Percentiles rank a stretch among this genome's conserved stretches.
Evolutionary conservation across 2,888 invertebrate species (phyloP).

Genomic region (Ischnus inquisitorius): DNA sequence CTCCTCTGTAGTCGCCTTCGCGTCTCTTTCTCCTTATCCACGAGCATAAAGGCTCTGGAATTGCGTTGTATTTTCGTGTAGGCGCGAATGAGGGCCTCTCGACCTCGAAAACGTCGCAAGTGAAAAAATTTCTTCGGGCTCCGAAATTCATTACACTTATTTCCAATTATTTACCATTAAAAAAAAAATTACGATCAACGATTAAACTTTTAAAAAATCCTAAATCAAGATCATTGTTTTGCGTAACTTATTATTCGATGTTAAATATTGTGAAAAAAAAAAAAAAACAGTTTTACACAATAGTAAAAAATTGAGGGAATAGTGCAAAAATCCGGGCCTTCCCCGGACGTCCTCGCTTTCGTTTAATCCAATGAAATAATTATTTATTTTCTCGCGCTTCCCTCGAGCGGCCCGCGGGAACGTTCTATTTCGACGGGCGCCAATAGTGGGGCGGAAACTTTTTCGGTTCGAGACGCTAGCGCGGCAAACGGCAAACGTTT

Average conservation of each 20-base stretch:
- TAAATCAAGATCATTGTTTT: no score
- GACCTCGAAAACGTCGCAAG: slow-evolving; percentile 7
- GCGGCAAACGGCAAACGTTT: slow-evolving; percentile 68
- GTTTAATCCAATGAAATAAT: neutral
- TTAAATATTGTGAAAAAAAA: neutral
- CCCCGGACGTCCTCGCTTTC: neutral
- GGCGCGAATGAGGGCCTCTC: neutral
- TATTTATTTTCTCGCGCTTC: slow-evolving; percentile 13
- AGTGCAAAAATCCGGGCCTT: neutral
- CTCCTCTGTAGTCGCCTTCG: neutral
- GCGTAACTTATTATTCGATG: no score
- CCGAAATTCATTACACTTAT: neutral
- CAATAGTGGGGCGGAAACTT: slow-evolving; percentile 56
- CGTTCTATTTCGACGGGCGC: slow-evolving; percentile 57
- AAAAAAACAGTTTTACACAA: neutral
- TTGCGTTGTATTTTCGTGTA: neutral
- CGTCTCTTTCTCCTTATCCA: slow-evolving; percentile 28
- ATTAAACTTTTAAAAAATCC: no score
- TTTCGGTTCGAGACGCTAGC: slow-evolving; percentile 44
- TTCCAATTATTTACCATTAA: no score
- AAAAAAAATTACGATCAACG: no score
- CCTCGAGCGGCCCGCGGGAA: slow-evolving; percentile 39
- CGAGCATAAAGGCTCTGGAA: slow-evolving; percentile 1
- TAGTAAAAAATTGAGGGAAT: slow-evolving; percentile 37
- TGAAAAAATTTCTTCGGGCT: neutral